Evolutionary conservation across 2,797 vertebrate genomes (phyloP).

Genomic region (Sebastes hubbsi): DNA sequence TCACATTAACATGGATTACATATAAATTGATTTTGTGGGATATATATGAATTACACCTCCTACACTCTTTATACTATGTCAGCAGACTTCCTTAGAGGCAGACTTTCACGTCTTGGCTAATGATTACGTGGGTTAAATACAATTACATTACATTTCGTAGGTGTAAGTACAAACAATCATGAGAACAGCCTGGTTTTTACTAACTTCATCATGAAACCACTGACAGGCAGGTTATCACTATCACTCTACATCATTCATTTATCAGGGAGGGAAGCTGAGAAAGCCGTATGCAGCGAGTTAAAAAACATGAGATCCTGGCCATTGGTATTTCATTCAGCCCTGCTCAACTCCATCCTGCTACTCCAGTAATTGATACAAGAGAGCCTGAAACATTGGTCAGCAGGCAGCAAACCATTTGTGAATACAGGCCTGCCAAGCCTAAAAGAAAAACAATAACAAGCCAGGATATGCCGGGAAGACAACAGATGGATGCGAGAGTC

Average conservation of each 20-base stretch:
- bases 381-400: slow-evolving; percentile 72
- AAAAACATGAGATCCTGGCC: slow-evolving; percentile 40
- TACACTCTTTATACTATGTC: too few relatives aligned
- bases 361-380: slow-evolving; percentile 76
- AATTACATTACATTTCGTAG: not conserved
- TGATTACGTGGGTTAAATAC: not conserved
- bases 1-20: not conserved
- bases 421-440: slow-evolving; percentile 67
- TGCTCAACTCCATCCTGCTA: slow-evolving; percentile 40
- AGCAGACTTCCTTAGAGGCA: not conserved
- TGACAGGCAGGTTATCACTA: not conserved
- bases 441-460: slow-evolving; percentile 76
- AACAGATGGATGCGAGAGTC: slow-evolving; percentile 65
- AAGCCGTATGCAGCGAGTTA: slow-evolving; percentile 2
- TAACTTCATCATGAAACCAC: not conserved
- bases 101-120: not conserved
- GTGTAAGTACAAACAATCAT: not conserved
- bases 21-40: too few relatives aligned
- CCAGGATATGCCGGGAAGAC: slow-evolving; percentile 46
- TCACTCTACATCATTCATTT: not conserved
- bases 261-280: slow-evolving; percentile 1
- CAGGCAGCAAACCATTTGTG: slow-evolving; percentile 72
- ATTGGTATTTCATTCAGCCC: slow-evolving; percentile 42
- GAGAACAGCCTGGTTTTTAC: not conserved
- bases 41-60: not conserved